phyloP scores from a whole-genome alignment of 2,113 vertebrate species.

The Girardinichthys multiradiatus region DNA sequence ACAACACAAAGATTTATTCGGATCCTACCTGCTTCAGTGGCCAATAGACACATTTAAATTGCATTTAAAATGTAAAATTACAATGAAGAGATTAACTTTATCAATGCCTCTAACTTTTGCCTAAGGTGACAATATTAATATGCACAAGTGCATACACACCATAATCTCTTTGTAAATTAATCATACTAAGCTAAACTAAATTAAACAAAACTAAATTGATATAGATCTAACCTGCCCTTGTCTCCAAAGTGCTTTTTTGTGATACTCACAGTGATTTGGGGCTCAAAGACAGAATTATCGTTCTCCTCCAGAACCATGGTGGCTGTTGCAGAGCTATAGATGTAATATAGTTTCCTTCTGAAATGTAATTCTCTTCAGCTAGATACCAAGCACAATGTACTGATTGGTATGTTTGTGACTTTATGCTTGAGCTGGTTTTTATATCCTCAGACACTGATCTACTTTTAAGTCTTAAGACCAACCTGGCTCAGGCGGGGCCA shows the following conservation, averaged over 20 bases:
- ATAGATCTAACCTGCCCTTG: not conserved
- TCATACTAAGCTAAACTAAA: not conserved
- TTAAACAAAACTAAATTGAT: not conserved
- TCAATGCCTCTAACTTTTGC: not conserved
- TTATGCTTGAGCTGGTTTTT: conserved; percentile 66
- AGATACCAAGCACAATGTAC: not conserved
- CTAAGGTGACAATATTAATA: not conserved
- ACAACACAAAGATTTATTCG: not conserved
- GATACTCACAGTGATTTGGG: conserved; percentile 76
- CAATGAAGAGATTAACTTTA: too few relatives aligned
- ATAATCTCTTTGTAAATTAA: too few relatives aligned
- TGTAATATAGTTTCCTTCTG: not conserved
- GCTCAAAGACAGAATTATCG: conserved; percentile 82
- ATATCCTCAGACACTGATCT: conserved; percentile 67
- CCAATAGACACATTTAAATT: not conserved
- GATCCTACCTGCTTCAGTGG: not conserved
- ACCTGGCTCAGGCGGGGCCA: conserved; percentile 46
- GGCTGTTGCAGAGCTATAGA: conserved; percentile 51
- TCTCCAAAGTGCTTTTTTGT: not conserved
- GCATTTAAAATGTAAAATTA: too few relatives aligned
- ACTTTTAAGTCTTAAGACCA: conserved; percentile 54
- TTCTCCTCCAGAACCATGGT: conserved; percentile 85
- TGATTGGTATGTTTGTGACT: conserved; percentile 15
- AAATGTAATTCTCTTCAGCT: not conserved
- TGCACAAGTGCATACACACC: not conserved